These are phyloP conservation scores for Aphelinus certus DNA, from an alignment of 1,140 invertebrate species.

Conservation along the genomic window DNA sequence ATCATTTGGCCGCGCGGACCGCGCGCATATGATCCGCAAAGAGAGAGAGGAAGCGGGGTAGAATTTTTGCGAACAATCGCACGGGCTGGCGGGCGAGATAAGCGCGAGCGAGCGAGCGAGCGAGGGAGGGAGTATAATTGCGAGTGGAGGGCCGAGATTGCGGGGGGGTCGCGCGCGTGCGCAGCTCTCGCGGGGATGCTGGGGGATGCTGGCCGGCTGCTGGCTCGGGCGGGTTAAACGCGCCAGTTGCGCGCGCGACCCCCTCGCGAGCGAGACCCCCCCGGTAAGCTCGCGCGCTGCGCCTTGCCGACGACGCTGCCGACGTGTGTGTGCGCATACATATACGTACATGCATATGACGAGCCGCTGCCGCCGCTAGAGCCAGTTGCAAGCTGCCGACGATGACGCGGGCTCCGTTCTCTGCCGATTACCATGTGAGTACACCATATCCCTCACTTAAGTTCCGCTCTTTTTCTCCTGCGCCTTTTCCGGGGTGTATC, in stretches of 20 bases:
- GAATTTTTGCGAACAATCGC: background rate
- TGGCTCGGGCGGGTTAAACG: slow-evolving; percentile 47
- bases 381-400: too few relatives aligned
- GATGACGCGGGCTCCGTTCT: too few relatives aligned
- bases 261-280: slow-evolving; percentile 39
- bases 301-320: too few relatives aligned
- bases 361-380: too few relatives aligned
- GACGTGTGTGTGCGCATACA: background rate
- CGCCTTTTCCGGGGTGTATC: too few relatives aligned
- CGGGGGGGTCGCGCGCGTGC: slow-evolving; percentile 58
- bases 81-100: slow-evolving; percentile 30
- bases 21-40: background rate
- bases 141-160: slow-evolving; percentile 14
- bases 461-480: too few relatives aligned
- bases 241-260: slow-evolving; percentile 60
- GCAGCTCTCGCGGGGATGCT: slow-evolving; percentile 42
- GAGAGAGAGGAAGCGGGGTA: too few relatives aligned
- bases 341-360: background rate
- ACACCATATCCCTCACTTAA: too few relatives aligned
- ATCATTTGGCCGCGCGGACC: background rate
- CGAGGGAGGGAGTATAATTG: slow-evolving; percentile 1
- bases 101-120: slow-evolving; percentile 30
- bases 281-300: background rate
- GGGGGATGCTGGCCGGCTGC: slow-evolving; percentile 56
- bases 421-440: too few relatives aligned